Base-by-base conservation (phyloP, 2,888 invertebrate genomes). In the Eupeodes luniger region DNA sequence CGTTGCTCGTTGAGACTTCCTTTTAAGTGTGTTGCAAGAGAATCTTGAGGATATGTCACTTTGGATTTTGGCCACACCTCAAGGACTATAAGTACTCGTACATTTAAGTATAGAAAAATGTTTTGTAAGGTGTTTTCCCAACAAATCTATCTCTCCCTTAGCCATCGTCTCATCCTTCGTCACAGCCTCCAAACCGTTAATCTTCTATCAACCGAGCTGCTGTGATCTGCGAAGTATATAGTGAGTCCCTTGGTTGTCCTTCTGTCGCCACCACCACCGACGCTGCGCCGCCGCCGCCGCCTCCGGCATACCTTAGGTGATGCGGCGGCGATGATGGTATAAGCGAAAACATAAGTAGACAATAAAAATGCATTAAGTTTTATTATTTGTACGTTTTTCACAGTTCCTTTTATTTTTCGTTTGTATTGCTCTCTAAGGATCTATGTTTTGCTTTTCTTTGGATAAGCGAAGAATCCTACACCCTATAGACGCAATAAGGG, bases 321-420 rank as follows among this genome's bases (percentile, higher is more conserved):
- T 40, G 40, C 3, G 27, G 27, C 27, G 27, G 27, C 27, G 27
- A 27, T 57, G 70, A 51, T 40, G 40, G 40, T 40, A 7, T 44
- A 77, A 69, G 67, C 59, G 47, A 72, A 74, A 82, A 82, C 87
- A 80, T 83, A 87, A 87, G 80, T 81, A 83, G 87, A 87, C 87
- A 87, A 87, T 87, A 87, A 87, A 87, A 87, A 87, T 87, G 87
- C 87, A 87, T 87, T 87, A 81, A 87, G 67, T 83, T 87, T 84
- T 80, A 84, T 81, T 87, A 81, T 87, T 80, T 87, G 76, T 83
- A 84, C 76, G 80, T 81, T 84, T 74, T 79, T 36, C 69, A 10
- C 36, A n/a, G 40, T 40, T 27, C 27, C 27, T 47, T 55, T 40
- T 78, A 16, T 16, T 36, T 53, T 66, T 51, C 62, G 59, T 59